Evolutionary conservation across 1,140 invertebrate species (phyloP), one percentile per base, ranked within the genome.

Genomic region (Heterodera schachtii): DNA sequence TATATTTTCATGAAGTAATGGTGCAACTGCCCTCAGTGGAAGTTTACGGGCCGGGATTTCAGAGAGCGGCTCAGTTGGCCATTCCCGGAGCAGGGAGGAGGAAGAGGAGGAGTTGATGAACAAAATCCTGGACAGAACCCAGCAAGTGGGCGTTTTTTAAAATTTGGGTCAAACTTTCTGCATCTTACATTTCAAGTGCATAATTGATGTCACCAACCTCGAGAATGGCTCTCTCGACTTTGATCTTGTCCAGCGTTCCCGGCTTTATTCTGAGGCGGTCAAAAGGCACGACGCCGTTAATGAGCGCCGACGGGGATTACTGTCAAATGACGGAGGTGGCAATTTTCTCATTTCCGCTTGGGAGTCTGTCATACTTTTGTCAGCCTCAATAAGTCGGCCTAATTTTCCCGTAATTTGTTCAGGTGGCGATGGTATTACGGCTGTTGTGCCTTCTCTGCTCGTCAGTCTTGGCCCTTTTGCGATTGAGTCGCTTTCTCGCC

Each of bases 51-150:
- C 69, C 9, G 69, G 69, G 5, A 6, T 71, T n/a, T 71, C 69
- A 41, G 69, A 71, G 9, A 71, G 69, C 69, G 31, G 31, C 4
- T 11, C 69, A n/a, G 69, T 71, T 11, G 43, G 44, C 19, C 69
- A 71, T n/a, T 47, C 52, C 73, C 49, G 74, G 41, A 60, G 78
- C 19, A 82, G 73, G 31, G 81, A 82, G 31, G 79, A 70, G 19
- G 79, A 70, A 44, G 81, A 82, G 73, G 81, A 82, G 19, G 81
- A 82, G 57, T 21, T 74, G 41, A 49, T 82, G 69, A 82, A 81
- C 67, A 82, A 70, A 80, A 82, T 82, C 74, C 66, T 82, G 21
- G 81, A 82, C 57, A 82, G 71, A 47, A 82, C 78, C 31, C 81
- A 82, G 44, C 77, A 79, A 70, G 81, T 82, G 31, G 31, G 31